Conservation (phyloP, 2,797 vertebrate species). For the Bufotes viridis region DNA sequence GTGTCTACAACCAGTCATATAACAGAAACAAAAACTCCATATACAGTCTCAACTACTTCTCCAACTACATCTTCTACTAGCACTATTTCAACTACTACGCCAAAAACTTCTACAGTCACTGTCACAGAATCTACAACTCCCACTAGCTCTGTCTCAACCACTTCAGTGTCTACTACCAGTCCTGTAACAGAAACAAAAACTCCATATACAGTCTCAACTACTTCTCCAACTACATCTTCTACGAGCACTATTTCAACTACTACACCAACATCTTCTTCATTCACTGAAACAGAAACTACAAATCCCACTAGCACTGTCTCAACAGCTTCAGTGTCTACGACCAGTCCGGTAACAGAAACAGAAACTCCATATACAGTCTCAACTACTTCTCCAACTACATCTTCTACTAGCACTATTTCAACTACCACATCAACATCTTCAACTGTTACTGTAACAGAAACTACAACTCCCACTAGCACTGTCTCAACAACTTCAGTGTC, state of each 20-base stretch:
- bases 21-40: neutral
- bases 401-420: neutral
- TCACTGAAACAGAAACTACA: neutral
- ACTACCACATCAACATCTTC: neutral
- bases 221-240: neutral
- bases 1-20: neutral
- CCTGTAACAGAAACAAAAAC: neutral
- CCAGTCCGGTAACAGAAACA: neutral
- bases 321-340: neutral
- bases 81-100: no score
- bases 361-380: no score
- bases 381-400: neutral
- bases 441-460: neutral
- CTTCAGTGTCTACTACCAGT: neutral
- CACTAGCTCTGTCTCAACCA: neutral
- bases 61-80: no score
- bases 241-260: neutral
- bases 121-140: no score
- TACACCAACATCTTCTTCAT: neutral
- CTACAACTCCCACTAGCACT: conserved; percentile 35
- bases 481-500: conserved; percentile 6
- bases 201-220: no score
- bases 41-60: no score
- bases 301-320: neutral
- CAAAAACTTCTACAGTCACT: no score